Conservation (phyloP, 2,113 vertebrate genomes). For the Deroptyus accipitrinus region DNA sequence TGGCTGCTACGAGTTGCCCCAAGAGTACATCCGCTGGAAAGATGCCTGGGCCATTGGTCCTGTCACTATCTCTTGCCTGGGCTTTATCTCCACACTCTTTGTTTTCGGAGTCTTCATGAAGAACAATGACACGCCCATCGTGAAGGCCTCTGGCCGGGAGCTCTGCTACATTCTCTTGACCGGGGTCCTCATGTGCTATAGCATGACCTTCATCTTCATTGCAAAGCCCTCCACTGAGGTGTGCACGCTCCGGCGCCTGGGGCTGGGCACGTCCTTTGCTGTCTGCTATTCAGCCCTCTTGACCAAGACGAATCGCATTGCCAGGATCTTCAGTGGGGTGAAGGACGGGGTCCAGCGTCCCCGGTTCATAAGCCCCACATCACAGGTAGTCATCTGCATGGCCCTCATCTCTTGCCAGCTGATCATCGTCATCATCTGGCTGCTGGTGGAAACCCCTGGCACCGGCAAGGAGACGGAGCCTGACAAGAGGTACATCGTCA, state of each 20-base stretch:
- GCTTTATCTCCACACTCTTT: constrained; percentile 90
- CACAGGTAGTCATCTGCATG: constrained; percentile 94
- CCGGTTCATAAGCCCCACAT: constrained; percentile 93
- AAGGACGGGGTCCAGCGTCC: constrained; percentile 93
- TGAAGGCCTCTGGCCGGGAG: constrained; percentile 95
- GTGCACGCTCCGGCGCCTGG: constrained; percentile 90
- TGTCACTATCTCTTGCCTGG: constrained; percentile 91
- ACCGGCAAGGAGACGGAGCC: constrained; percentile 91
- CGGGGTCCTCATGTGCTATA: constrained; percentile 95
- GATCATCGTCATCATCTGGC: constrained; percentile 91
- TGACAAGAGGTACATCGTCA: constrained; percentile 91
- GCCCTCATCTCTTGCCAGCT: constrained; percentile 96
- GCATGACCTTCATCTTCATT: constrained; percentile 97
- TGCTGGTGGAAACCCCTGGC: constrained; percentile 91
- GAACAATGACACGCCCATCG: constrained; percentile 91
- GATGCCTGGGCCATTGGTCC: constrained; percentile 96
- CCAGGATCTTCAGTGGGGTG: constrained; percentile 93
- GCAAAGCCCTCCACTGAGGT: constrained; percentile 89
- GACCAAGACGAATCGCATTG: constrained; percentile 97
- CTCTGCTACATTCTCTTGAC: constrained; percentile 95
- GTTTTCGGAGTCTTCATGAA: constrained; percentile 89
- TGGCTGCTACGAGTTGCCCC: constrained; percentile 91
- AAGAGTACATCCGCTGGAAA: constrained; percentile 95
- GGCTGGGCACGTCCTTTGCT: constrained; percentile 92
- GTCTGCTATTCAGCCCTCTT: constrained; percentile 96